A percentile compares a stretch with the other conserved stretches of the same genome.
Evolutionary conservation across 2,113 vertebrate genomes (phyloP).

Genomic region (Podarcis raffonei): DNA sequence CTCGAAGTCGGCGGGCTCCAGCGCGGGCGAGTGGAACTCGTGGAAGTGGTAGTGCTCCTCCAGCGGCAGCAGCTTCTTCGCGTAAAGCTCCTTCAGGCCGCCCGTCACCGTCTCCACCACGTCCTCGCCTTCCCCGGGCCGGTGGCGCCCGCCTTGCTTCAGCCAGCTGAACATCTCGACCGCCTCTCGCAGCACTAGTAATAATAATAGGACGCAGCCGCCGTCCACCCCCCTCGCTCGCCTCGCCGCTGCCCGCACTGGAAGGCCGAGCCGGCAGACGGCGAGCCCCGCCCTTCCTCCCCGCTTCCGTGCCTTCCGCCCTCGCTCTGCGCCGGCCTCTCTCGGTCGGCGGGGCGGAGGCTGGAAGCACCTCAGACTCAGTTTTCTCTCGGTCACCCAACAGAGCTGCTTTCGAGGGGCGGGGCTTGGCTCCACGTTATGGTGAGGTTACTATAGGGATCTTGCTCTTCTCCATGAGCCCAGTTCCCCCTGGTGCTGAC

Average conservation of each 20-base stretch:
- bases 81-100: conserved; percentile 88
- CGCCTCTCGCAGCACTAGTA: background rate
- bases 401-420: background rate
- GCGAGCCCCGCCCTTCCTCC: background rate
- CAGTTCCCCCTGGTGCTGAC: background rate
- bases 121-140: conserved; percentile 79
- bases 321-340: background rate
- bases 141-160: conserved; percentile 79
- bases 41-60: conserved; percentile 97
- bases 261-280: background rate
- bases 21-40: conserved; percentile 95
- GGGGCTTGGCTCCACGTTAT: no score
- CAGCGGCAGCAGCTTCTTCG: conserved; percentile 92
- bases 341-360: background rate
- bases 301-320: background rate
- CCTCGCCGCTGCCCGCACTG: background rate
- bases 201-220: no score
- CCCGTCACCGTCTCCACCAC: conserved; percentile 94
- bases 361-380: background rate
- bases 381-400: background rate
- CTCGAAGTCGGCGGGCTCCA: conserved; percentile 97
- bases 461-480: no score
- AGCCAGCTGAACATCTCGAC: conserved; percentile 88
- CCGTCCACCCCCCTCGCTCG: accelerated
- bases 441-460: no score